These are phyloP conservation scores for Eriocheir sinensis DNA, from an alignment of 1,140 invertebrate genomes.

Conservation along the genomic window DNA sequence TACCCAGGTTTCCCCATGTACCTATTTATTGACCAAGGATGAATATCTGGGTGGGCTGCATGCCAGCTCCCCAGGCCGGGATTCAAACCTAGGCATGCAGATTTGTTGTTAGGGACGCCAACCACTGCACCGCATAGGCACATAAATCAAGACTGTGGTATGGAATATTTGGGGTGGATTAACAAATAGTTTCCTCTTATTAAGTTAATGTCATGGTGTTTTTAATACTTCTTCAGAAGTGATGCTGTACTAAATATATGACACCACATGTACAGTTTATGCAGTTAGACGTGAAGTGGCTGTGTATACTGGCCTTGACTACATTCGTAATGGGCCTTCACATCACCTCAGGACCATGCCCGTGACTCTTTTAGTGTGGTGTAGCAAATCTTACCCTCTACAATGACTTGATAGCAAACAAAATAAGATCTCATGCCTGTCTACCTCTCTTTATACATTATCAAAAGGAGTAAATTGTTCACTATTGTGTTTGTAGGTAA, in stretches of 20 bases:
- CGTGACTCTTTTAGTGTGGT: not conserved
- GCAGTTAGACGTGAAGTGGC: not conserved
- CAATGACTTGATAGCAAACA: not conserved
- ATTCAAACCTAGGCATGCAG: no score
- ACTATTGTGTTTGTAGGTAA: no score
- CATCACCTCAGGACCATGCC: not conserved
- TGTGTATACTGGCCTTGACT: slow-evolving; percentile 15
- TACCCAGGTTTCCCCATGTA: no score
- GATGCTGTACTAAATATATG: not conserved
- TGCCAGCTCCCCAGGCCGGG: no score
- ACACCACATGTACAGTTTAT: not conserved
- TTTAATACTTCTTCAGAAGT: not conserved
- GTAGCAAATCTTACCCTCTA: not conserved
- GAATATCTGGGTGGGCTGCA: no score
- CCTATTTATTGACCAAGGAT: no score
- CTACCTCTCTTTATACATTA: not conserved
- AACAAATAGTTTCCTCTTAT: not conserved
- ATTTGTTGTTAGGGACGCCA: no score
- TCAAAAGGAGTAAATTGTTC: not conserved
- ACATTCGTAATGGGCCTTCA: not conserved
- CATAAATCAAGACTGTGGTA: no score
- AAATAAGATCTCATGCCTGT: not conserved
- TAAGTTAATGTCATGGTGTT: slow-evolving; percentile 13
- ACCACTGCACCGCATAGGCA: no score
- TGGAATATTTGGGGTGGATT: no score